These are phyloP conservation scores for Halcyon leucocephala DNA, from an alignment of 2,797 vertebrate species.

Conservation along the genomic window DNA sequence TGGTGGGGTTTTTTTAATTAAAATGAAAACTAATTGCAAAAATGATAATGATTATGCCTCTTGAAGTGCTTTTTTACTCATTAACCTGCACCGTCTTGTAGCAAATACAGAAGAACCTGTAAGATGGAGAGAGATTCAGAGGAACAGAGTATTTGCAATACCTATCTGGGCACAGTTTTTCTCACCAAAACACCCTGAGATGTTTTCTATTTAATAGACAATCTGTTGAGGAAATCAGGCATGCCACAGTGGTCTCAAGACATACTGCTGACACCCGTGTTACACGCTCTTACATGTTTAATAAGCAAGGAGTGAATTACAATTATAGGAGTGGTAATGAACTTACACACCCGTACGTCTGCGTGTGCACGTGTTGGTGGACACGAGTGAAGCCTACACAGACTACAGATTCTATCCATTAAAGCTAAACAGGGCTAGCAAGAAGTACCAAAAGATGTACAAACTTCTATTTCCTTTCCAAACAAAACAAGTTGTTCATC, in stretches of 20 bases:
- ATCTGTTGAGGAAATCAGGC: neutral
- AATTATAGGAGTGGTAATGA: neutral
- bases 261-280: neutral
- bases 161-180: neutral
- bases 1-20: neutral
- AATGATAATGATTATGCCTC: neutral
- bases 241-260: neutral
- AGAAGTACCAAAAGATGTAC: neutral
- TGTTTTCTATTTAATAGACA: neutral
- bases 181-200: neutral
- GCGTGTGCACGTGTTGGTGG: fast-evolving
- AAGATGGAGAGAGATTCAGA: neutral
- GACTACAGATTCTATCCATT: neutral
- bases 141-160: neutral
- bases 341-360: fast-evolving
- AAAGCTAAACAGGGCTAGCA: neutral
- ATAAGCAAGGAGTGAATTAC: neutral
- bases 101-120: neutral
- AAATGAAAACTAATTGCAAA: neutral
- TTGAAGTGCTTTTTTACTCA: neutral
- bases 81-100: neutral
- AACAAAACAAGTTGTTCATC: neutral
- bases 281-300: neutral
- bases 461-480: neutral
- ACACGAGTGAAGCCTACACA: neutral